These are phyloP conservation scores for Suricata suricatta DNA, from an alignment of 2,113 vertebrate species.

Conservation along the genomic window DNA sequence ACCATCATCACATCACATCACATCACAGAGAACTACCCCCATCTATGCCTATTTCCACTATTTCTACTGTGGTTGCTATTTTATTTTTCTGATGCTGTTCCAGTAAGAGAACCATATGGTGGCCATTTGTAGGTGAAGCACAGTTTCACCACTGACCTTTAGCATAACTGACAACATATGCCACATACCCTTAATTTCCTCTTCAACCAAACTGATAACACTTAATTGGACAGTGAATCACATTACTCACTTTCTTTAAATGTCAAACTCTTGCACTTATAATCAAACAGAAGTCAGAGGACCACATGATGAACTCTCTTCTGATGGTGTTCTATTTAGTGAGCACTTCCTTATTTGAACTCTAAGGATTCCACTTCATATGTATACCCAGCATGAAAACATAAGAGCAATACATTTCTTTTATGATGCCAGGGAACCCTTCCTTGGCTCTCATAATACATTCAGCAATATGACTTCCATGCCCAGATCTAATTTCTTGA, in stretches of 20 bases:
- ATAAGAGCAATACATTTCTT: not conserved
- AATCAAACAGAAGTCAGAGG: constrained; percentile 4
- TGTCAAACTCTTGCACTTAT: not conserved
- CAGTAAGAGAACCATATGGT: not conserved
- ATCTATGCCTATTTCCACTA: not conserved
- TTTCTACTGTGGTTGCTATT: not conserved
- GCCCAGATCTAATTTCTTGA: not conserved
- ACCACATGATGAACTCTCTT: not conserved
- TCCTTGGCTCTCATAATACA: not conserved
- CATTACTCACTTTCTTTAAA: not conserved
- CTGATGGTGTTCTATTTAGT: not conserved
- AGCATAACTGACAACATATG: not conserved
- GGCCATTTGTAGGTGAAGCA: not conserved
- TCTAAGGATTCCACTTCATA: not conserved
- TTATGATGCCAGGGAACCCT: not conserved
- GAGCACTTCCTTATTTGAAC: not conserved
- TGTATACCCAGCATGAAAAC: not conserved
- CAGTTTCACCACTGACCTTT: not conserved
- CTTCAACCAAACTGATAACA: not conserved
- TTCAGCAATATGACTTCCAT: not conserved
- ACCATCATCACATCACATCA: not conserved
- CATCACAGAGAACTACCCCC: not conserved
- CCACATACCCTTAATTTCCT: not conserved
- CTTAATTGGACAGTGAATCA: not conserved
- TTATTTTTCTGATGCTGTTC: not conserved